phyloP scores from a whole-genome alignment of 2,113 vertebrate genomes.

The Notechis scutatus region DNA sequence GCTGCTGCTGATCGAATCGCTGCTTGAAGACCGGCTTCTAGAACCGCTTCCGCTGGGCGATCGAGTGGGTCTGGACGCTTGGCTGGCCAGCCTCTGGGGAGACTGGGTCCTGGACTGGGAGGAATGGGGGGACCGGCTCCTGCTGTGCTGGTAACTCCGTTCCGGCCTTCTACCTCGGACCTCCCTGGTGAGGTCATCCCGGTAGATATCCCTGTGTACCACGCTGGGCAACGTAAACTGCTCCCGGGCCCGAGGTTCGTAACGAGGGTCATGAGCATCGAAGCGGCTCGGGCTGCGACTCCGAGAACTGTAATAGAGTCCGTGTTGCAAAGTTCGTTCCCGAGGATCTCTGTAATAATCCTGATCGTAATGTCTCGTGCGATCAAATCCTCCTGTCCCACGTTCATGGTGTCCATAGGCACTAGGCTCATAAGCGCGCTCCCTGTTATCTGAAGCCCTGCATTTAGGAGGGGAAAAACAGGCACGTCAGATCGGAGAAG shows the following conservation, averaged over 20 bases:
- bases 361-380: constrained; percentile 95
- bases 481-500: constrained; percentile 55
- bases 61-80: constrained; percentile 80
- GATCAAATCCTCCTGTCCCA: constrained; percentile 90
- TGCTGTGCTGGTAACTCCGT: constrained; percentile 90
- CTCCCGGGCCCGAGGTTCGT: constrained; percentile 87
- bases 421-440: constrained; percentile 96
- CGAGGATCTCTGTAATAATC: constrained; percentile 96
- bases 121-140: constrained; percentile 92
- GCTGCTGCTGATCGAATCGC: constrained; percentile 97
- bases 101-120: constrained; percentile 92
- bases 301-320: constrained; percentile 92
- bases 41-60: constrained; percentile 92
- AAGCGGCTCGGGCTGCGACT: constrained; percentile 95
- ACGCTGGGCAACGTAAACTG: constrained; percentile 93
- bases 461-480: constrained; percentile 75
- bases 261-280: constrained; percentile 91
- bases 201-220: constrained; percentile 96
- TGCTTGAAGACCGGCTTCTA: constrained; percentile 91
- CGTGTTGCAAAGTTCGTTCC: constrained; percentile 88
- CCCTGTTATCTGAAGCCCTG: constrained; percentile 95
- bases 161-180: constrained; percentile 87
- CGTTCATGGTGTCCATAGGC: constrained; percentile 99
- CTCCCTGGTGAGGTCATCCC: constrained; percentile 85
- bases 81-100: constrained; percentile 88